phyloP scores from a whole-genome alignment of 1,140 invertebrate species.

The Drosophila equinoxialis region DNA sequence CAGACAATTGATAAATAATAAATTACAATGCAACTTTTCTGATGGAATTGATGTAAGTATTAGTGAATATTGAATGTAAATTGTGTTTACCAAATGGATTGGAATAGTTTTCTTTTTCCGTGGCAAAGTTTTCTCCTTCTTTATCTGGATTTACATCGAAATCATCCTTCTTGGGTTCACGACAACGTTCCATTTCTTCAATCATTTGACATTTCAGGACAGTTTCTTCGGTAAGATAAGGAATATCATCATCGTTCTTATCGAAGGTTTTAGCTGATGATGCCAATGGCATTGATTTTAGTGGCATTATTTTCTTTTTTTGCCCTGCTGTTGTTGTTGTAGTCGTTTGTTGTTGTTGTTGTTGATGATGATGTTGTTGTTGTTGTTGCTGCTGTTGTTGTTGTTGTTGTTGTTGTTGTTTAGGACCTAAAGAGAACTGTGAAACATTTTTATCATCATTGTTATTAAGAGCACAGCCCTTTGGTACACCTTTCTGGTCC shows the following conservation, averaged over 20 bases:
- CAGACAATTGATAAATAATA: too few relatives aligned
- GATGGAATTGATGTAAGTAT: too few relatives aligned
- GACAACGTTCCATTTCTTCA: constrained; percentile 49
- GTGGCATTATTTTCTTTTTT: constrained; percentile 68
- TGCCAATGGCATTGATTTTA: constrained; percentile 76
- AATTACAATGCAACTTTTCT: background rate
- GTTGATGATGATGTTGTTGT: constrained; percentile 12
- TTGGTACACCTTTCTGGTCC: constrained; percentile 24
- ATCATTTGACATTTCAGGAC: constrained; percentile 72
- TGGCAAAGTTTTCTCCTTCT: constrained; percentile 26
- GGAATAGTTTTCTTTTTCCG: constrained; percentile 28
- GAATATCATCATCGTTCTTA: constrained; percentile 71
- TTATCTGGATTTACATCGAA: constrained; percentile 16
- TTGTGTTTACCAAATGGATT: constrained; percentile 41
- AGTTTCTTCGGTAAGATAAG: constrained; percentile 76
- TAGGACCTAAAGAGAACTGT: constrained; percentile 12
- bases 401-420: constrained; percentile 25
- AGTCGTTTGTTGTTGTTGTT: constrained; percentile 25
- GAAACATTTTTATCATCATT: constrained; percentile 23
- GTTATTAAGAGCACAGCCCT: constrained; percentile 7
- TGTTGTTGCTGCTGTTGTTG: background rate
- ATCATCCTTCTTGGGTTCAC: constrained; percentile 35
- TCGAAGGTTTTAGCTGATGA: constrained; percentile 49
- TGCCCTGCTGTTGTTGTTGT: constrained; percentile 15
- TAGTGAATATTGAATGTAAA: background rate